Base-by-base conservation (phyloP, 2,113 vertebrate species). In the Phalacrocorax pelagicus region DNA sequence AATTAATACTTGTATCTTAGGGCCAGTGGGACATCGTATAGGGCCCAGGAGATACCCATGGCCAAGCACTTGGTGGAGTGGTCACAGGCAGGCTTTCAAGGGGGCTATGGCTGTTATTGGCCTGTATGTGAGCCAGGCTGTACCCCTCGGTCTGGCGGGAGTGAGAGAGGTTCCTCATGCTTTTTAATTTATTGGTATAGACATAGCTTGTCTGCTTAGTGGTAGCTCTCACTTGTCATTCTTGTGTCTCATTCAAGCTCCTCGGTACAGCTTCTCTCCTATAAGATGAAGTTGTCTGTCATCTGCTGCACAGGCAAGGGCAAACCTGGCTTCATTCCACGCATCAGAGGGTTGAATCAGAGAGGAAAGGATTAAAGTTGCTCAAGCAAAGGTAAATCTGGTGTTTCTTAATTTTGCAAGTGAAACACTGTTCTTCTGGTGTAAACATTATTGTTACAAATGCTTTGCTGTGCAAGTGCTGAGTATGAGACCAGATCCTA, bases 41-140 rank as follows among this genome's bases (percentile, higher is more conserved):
- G 26, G 34, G 34, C 30, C 15, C 34, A 62, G 36, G 67, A 70
- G 51, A 70, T 69, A 46, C 30, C 15, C 21, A 15, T 19, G 54
- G 49, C 40, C 34, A 63, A 77, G 18, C 6, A 73, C 36, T 62
- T 0, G 0, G 2, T 71, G 19, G 7, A 5, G 3, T 40, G 27
- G 21, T 54, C 59, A 81, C 22, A 36, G n/a, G 10, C n/a, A 79
- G 61, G 26, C 30, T 74, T 4, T 24, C 65, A 34, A 65, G 40
- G 5, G 29, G 21, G 4, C 17, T n/a, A 32, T 22, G 26, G 26
- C 29, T 72, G 4, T 58, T 38, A 72, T 74, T 36, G 84, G 20
- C 47, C 30, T 49, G 17, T 51, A 7, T n/a, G 20, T 54, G 63
- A 89, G 15, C 32, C 47, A 63, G 15, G 38, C 27, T 62, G 27